Evolutionary conservation across 2,113 vertebrate genomes (phyloP).

Genomic region (Myodes glareolus): DNA sequence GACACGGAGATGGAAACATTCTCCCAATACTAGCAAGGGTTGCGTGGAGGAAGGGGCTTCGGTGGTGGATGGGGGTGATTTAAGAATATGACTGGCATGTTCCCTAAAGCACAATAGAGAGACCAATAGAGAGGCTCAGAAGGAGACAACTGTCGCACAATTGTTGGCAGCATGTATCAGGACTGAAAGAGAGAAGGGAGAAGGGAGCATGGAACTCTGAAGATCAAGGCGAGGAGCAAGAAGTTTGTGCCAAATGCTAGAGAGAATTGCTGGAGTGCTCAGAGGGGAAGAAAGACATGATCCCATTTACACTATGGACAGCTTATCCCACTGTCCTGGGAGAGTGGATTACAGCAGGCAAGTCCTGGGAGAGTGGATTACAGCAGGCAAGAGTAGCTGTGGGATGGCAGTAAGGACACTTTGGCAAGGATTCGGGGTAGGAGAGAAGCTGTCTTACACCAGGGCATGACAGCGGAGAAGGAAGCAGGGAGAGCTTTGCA

Average conservation of each 20-base stretch:
- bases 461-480: background rate
- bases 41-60: background rate
- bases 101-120: background rate
- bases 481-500: background rate
- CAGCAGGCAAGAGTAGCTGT: background rate
- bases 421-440: background rate
- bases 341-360: background rate
- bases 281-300: background rate
- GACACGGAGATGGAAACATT: background rate
- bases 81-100: background rate
- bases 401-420: background rate
- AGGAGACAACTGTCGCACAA: background rate
- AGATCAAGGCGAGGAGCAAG: fast-evolving
- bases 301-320: background rate
- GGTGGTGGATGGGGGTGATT: background rate
- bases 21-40: background rate
- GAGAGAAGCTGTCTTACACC: background rate
- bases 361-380: background rate
- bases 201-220: fast-evolving
- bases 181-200: background rate
- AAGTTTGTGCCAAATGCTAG: background rate
- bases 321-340: background rate
- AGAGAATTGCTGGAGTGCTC: background rate
- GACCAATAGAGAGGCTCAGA: background rate
- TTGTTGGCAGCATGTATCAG: background rate